These are phyloP conservation scores for Megaptera novaeangliae DNA, from an alignment of 2,113 vertebrate species.

Conservation along the genomic window DNA sequence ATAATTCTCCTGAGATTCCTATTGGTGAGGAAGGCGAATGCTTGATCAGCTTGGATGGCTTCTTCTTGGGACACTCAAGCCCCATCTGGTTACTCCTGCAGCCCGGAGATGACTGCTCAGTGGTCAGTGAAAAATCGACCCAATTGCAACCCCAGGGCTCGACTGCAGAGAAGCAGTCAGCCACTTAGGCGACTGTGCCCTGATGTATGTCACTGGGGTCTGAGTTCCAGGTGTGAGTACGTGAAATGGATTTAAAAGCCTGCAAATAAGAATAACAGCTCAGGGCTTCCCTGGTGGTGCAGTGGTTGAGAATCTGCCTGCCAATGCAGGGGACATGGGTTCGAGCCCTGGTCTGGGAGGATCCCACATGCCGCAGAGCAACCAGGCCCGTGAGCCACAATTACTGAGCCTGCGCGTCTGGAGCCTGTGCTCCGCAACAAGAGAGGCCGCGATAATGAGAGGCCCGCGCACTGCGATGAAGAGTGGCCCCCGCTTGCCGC, in stretches of 20 bases:
- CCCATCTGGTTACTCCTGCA: constrained; percentile 8
- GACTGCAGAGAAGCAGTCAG: background rate
- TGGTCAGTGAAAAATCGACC: constrained; percentile 11
- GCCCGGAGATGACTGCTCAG: background rate
- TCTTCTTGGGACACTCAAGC: constrained; percentile 26
- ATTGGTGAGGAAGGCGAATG: constrained; percentile 50
- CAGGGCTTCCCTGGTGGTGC: too few species aligned
- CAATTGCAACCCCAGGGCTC: background rate
- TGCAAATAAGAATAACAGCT: background rate
- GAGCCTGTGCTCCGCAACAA: too few species aligned
- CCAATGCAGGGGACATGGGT: too few species aligned
- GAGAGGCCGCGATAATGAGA: too few species aligned
- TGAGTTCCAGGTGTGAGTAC: background rate
- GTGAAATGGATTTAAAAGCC: background rate
- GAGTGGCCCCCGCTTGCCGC: too few species aligned
- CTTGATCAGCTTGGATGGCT: constrained; percentile 58
- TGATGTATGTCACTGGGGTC: background rate
- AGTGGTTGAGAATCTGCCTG: too few species aligned
- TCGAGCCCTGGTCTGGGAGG: too few species aligned
- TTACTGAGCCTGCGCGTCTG: too few species aligned
- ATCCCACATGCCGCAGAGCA: too few species aligned
- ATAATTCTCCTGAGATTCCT: constrained; percentile 64
- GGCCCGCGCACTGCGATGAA: too few species aligned
- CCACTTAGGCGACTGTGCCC: background rate
- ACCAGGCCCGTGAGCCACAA: too few species aligned